Evolutionary conservation across 2,113 vertebrate species (phyloP).

Genomic region (Lasiurus cinereus): DNA sequence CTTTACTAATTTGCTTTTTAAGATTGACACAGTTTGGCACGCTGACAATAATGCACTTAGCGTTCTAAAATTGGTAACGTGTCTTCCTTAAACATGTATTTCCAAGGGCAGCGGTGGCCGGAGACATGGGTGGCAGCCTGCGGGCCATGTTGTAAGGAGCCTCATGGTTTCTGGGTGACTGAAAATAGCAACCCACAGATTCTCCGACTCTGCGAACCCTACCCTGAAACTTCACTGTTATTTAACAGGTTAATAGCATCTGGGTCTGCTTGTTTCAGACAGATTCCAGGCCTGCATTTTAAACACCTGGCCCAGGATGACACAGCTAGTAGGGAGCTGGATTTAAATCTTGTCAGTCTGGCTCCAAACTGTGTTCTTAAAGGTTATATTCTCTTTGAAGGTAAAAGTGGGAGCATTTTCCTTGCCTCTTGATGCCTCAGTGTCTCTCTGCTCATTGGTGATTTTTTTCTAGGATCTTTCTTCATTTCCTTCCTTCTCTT

Average conservation of each 20-base stretch:
- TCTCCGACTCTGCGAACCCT: constrained; percentile 29
- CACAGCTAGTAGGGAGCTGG: neutral
- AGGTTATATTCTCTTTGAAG: neutral
- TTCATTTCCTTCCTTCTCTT: constrained; percentile 4
- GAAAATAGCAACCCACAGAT: constrained; percentile 54
- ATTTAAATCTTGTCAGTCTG: neutral
- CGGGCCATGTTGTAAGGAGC: constrained; percentile 42
- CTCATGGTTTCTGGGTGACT: constrained; percentile 42
- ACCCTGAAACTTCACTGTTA: constrained; percentile 53
- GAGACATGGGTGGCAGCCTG: constrained; percentile 62
- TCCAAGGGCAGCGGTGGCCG: constrained; percentile 19
- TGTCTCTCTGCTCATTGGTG: neutral
- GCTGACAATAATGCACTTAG: constrained; percentile 80
- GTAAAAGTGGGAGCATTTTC: neutral
- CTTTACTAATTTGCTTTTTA: constrained; percentile 77
- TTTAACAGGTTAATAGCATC: constrained; percentile 35
- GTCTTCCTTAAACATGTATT: constrained; percentile 73
- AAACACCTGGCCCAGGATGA: constrained; percentile 36
- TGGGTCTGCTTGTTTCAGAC: constrained; percentile 6
- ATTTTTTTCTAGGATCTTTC: neutral
- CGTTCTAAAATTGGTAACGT: constrained; percentile 76
- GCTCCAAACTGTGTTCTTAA: neutral
- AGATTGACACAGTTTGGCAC: constrained; percentile 76
- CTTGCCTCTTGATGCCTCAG: neutral
- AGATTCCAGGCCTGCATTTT: constrained; percentile 36